Percentiles rank a stretch among this genome's conserved stretches.
These are phyloP conservation scores for Lordiphosa fenestrarum DNA, from an alignment of 2,888 invertebrate genomes.

Conservation along the genomic window DNA sequence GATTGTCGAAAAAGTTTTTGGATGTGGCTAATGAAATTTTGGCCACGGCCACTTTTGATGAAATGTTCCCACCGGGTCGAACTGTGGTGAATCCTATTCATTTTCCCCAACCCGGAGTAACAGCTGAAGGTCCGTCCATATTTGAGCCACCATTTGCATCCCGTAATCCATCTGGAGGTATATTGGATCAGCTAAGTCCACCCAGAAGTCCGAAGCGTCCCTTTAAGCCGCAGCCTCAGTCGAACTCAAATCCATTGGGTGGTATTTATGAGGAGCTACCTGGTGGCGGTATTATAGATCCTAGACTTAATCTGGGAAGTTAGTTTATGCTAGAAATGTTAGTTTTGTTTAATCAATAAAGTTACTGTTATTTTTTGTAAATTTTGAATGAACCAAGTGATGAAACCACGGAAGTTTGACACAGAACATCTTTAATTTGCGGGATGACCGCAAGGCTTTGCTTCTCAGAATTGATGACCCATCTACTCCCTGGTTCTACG, in stretches of 20 bases:
- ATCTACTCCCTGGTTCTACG: too few species aligned
- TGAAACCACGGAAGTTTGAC: too few species aligned
- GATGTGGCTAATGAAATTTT: constrained; percentile 79
- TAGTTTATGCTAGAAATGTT: constrained; percentile 7
- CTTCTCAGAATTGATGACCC: too few species aligned
- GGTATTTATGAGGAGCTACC: constrained; percentile 35
- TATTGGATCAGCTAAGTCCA: constrained; percentile 44
- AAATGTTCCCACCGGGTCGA: constrained; percentile 78
- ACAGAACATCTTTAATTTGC: too few species aligned
- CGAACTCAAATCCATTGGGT: constrained; percentile 27
- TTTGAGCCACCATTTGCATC: constrained; percentile 41
- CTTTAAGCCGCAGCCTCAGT: background rate
- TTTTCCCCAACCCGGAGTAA: constrained; percentile 31
- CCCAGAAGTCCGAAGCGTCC: constrained; percentile 28
- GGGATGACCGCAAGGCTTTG: too few species aligned
- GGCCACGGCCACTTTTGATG: constrained; percentile 78
- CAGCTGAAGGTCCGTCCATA: constrained; percentile 43
- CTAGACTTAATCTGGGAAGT: constrained; percentile 34
- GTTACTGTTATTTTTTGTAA: too few species aligned
- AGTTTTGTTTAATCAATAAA: too few species aligned
- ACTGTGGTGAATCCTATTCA: constrained; percentile 53
- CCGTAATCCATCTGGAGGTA: constrained; percentile 50
- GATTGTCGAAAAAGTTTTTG: constrained; percentile 77
- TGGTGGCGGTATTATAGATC: constrained; percentile 49
- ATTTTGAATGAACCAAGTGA: too few species aligned